Evolutionary conservation across 2,113 vertebrate species (phyloP), one percentile per base, ranked within the genome.

Genomic region (Gallinago paraguaiae): DNA sequence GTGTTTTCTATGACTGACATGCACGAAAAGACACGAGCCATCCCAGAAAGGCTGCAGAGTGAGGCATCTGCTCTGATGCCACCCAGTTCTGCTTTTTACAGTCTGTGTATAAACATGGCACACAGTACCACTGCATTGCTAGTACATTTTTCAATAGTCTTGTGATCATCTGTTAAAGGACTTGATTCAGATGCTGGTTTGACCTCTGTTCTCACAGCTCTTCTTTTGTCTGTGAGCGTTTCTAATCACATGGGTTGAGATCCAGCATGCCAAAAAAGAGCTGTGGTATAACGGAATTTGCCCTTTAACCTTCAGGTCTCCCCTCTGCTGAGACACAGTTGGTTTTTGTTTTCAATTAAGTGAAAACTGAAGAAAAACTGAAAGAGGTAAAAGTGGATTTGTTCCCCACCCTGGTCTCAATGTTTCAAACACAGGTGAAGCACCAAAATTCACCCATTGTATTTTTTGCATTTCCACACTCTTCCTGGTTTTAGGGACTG

Each of bases 221-320:
- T 72, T 90, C 95, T 90, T 88, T 94, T 92, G 93, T 95, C 94
- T 92, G 79, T 71, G 85, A 96, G 94, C 76, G 59, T 93, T 94
- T 96, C 92, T 97, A 96, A 97, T 97, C 95, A 97, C 96, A 97
- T 95, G 93, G 94, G 93, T 86, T 97, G 95, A 95, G 94, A 96
- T 95, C 85, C 91, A 93, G 90, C 95, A 93, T 90, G 90, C 84
- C 86, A 95, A 96, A 97, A 97, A 97, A 93, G 95, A 88, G 88
- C 87, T 0, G 13, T 79, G 95, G 84, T 94, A 94, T 87, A 95
- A 93, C 17, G 96, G 94, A 95, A 97, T 96, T 93, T 95, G 93
- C 94, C 92, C 95, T 97, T 96, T 96, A 93, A 97, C 96, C 95
- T 93, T 72, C 93, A 94, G 93, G 75, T 95, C 91, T 95, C 94